These are phyloP conservation scores for Amphibalanus amphitrite DNA, from an alignment of 1,140 invertebrate genomes.

Conservation along the genomic window DNA sequence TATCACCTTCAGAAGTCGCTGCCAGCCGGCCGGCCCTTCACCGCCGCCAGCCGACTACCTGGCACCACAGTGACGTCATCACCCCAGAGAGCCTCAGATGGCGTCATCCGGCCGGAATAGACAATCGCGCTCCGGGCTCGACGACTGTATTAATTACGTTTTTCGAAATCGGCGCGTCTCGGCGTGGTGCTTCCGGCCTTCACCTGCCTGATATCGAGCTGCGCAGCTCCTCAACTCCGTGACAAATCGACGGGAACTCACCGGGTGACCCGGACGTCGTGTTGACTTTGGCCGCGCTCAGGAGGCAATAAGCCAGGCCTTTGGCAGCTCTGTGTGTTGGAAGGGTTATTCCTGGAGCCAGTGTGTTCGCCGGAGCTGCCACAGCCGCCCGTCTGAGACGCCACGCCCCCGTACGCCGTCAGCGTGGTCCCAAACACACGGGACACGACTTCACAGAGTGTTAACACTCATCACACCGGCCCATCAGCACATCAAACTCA, in stretches of 20 bases:
- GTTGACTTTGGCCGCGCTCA: not conserved
- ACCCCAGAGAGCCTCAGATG: not conserved
- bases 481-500: no score
- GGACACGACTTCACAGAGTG: no score
- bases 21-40: not conserved
- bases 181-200: not conserved
- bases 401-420: no score
- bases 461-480: no score
- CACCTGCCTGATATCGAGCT: not conserved
- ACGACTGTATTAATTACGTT: not conserved
- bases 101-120: not conserved
- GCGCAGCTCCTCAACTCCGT: not conserved
- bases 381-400: not conserved
- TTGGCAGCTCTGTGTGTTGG: not conserved
- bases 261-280: not conserved
- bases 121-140: not conserved
- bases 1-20: not conserved
- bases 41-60: not conserved
- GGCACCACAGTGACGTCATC: no score
- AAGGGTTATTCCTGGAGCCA: not conserved
- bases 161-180: not conserved
- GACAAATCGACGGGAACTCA: not conserved
- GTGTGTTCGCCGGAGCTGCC: not conserved
- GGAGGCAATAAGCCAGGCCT: not conserved
- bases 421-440: no score